phyloP scores from a whole-genome alignment of 1,140 invertebrate species.

The Aporrectodea caliginosa region DNA sequence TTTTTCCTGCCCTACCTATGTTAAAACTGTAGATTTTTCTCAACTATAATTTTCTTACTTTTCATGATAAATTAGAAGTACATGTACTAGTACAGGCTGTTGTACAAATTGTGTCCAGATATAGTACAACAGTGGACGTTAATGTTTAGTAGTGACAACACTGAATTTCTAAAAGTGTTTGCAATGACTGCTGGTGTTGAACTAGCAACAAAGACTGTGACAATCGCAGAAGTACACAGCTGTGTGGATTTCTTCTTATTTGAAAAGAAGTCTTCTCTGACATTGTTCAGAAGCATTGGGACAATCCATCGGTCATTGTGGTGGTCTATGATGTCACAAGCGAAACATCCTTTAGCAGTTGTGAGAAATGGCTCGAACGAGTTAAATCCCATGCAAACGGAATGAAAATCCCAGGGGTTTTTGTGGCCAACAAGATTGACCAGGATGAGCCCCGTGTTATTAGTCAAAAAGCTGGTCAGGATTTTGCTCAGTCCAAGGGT shows the following conservation, averaged over 20 bases:
- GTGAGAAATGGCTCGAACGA: slow-evolving; percentile 55
- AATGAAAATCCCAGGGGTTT: slow-evolving; percentile 51
- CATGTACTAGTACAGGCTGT: no score
- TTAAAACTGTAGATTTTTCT: no score
- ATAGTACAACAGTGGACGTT: no score
- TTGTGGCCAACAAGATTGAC: slow-evolving; percentile 61
- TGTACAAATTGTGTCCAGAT: no score
- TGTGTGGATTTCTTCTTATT: slow-evolving; percentile 55
- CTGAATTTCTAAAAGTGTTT: slow-evolving; percentile 10
- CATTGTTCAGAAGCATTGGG: slow-evolving; percentile 55
- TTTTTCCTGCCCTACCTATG: no score
- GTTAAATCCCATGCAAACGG: slow-evolving; percentile 45
- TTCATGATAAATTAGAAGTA: no score
- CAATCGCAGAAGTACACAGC: neutral
- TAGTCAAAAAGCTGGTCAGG: slow-evolving; percentile 54
- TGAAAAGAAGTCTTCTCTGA: slow-evolving; percentile 59
- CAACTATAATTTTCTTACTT: no score
- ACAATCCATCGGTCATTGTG: slow-evolving; percentile 51
- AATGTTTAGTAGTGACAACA: slow-evolving; percentile 19
- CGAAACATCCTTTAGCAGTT: slow-evolving; percentile 54
- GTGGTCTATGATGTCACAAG: slow-evolving; percentile 57
- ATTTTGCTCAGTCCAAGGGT: slow-evolving; percentile 55
- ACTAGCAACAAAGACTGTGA: neutral
- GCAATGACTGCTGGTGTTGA: neutral
- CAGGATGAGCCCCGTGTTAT: slow-evolving; percentile 54